phyloP scores from a whole-genome alignment of 2,888 invertebrate genomes.

The Thereva nobilitata region DNA sequence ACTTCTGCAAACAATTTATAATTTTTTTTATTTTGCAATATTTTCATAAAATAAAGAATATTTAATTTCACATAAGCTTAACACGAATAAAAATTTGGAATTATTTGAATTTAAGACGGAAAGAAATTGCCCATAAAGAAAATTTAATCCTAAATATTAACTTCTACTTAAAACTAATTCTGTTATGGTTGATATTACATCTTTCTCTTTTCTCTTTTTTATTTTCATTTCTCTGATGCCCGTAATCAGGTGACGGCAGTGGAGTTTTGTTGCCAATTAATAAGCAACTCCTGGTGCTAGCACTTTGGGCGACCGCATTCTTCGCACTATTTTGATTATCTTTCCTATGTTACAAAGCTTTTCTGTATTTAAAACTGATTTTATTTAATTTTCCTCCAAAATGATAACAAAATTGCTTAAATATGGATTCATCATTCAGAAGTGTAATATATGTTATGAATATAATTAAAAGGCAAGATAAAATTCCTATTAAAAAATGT shows the following conservation, averaged over 20 bases:
- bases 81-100: too few species aligned
- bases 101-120: too few species aligned
- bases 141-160: slow-evolving; percentile 17
- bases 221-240: slow-evolving; percentile 38
- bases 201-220: slow-evolving; percentile 37
- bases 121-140: background rate
- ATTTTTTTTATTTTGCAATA: too few species aligned
- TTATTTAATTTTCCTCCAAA: slow-evolving; percentile 37
- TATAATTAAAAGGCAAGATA: too few species aligned
- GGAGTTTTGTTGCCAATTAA: slow-evolving; percentile 54
- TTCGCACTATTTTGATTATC: slow-evolving; percentile 40
- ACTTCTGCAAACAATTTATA: too few species aligned
- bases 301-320: slow-evolving; percentile 50
- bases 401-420: too few species aligned
- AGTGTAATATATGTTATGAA: too few species aligned
- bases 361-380: slow-evolving; percentile 42
- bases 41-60: too few species aligned
- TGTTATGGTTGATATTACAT: slow-evolving; percentile 27
- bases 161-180: slow-evolving; percentile 26
- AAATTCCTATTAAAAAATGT: too few species aligned
- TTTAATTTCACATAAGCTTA: too few species aligned
- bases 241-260: slow-evolving; percentile 55
- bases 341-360: slow-evolving; percentile 40
- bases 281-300: slow-evolving; percentile 56
- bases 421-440: too few species aligned